phyloP scores from a whole-genome alignment of 2,113 vertebrate genomes.

The Oriolus oriolus region DNA sequence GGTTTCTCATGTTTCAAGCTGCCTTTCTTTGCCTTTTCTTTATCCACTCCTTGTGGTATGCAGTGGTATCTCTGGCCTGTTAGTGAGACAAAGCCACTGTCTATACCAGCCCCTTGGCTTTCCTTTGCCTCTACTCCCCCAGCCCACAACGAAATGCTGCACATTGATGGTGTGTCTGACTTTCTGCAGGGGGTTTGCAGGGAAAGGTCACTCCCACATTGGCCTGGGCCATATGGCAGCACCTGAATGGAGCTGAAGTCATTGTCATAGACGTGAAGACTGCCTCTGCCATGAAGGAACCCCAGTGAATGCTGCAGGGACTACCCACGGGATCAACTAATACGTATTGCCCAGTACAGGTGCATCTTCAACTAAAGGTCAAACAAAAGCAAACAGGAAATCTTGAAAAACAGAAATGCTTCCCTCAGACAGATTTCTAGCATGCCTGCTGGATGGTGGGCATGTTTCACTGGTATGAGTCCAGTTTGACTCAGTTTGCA shows the following conservation, averaged over 20 bases:
- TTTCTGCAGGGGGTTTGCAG: constrained; percentile 8
- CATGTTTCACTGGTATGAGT: neutral
- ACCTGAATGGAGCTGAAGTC: neutral
- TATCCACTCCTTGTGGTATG: neutral
- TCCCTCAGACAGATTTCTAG: neutral
- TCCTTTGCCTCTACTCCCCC: neutral
- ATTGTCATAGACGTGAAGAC: neutral
- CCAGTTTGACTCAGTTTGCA: neutral
- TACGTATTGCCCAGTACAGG: neutral
- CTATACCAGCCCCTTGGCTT: neutral
- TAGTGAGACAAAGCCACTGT: neutral
- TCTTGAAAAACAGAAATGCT: neutral
- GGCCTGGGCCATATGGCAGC: neutral
- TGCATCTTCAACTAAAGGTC: neutral
- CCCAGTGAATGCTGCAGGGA: neutral
- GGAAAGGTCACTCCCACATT: constrained; percentile 12
- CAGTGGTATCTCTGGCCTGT: neutral
- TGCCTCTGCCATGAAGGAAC: neutral
- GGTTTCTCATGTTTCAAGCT: neutral
- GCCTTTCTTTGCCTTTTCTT: neutral
- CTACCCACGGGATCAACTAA: neutral
- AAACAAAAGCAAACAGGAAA: neutral
- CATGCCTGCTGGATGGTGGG: neutral
- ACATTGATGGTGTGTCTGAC: neutral
- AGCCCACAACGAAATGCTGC: neutral